A percentile compares a stretch with the other conserved stretches of the same genome.
phyloP scores from a whole-genome alignment of 2,888 invertebrate species.

The Eledona agricola region DNA sequence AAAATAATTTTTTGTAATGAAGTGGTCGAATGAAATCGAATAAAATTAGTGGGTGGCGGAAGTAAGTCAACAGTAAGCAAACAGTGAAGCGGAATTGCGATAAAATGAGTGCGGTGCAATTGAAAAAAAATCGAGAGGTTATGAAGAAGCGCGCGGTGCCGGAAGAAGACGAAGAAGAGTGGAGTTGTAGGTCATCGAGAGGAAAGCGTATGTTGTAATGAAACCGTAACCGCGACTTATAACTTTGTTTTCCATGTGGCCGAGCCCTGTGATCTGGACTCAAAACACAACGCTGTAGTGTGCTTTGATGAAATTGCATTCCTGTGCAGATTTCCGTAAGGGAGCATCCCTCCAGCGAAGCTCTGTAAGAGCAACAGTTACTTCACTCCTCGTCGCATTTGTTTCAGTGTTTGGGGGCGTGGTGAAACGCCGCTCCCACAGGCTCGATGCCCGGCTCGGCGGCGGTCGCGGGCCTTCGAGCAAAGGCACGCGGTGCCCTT shows the following conservation, averaged over 20 bases:
- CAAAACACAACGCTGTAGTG: conserved; percentile 58
- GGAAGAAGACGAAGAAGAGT: too few species aligned
- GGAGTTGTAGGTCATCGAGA: conserved; percentile 35
- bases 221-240: conserved; percentile 63
- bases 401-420: conserved; percentile 60
- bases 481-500: conserved; percentile 48
- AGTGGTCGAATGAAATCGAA: too few species aligned
- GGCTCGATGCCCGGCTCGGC: conserved; percentile 55
- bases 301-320: conserved; percentile 64
- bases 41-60: too few species aligned
- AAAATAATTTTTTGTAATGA: too few species aligned
- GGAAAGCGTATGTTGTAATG: conserved; percentile 57
- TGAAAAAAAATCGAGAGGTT: too few species aligned
- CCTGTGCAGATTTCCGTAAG: conserved; percentile 64
- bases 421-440: conserved; percentile 60
- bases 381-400: conserved; percentile 60
- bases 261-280: conserved; percentile 61
- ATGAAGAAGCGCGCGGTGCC: too few species aligned
- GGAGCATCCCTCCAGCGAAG: conserved; percentile 54
- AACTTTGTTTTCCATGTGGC: conserved; percentile 64
- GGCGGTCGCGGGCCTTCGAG: conserved; percentile 48
- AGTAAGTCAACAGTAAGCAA: too few species aligned
- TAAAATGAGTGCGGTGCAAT: too few species aligned
- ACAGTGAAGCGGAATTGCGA: too few species aligned
- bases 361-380: conserved; percentile 62